Base-by-base conservation (phyloP, 92 coral and sea anemone species). In the Phenganax marumi region DNA sequence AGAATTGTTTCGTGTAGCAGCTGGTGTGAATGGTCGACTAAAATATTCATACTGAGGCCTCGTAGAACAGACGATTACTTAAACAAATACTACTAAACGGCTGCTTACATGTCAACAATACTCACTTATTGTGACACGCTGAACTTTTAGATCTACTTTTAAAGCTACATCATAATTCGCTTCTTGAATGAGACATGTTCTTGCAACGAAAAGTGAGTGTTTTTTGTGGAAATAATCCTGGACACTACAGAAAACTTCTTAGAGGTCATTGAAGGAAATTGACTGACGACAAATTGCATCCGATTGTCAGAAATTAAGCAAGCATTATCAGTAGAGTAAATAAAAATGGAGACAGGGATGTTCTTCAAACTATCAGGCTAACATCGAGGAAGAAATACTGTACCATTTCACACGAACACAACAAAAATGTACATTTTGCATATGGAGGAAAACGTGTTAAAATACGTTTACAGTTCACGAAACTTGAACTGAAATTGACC, bases 11-110 rank as follows among this genome's bases (percentile, higher is more conserved):
- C n/a, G 10, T 66, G 72, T 49, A 33, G 43, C 72, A 66, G 72
- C 72, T 25, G 43, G 72, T 66, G 72, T 12, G 50, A 66, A 66
- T 33, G 48, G 24, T 47, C 49, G 72, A 66, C 72, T 33, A 33
- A 66, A 66, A 66, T 52, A 22, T 22, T 47, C 46, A 47, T 50
- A 78, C 73, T 72, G 60, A 78, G 39, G 33, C 18, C 17, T 49
- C 25, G 63, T 63, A 48, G 49, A 19, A n/a, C 58, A 55, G 60
- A 49, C 83, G 71, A 78, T 78, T 78, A 78, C 83, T 78, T 78
- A 78, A 78, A 78, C 63, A 78, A 78, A 78, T 78, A 78, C 8
- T 33, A 58, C 43, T 78, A 78, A 78, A 63, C 61, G 58, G 26
- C 83, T 57, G 83, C 71, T 61, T 63, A 14, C 71, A 48, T 52